Evolutionary conservation across 2,888 invertebrate species (phyloP), one percentile per base, ranked within the genome.

Genomic region (Synanthedon andrenaeformis): DNA sequence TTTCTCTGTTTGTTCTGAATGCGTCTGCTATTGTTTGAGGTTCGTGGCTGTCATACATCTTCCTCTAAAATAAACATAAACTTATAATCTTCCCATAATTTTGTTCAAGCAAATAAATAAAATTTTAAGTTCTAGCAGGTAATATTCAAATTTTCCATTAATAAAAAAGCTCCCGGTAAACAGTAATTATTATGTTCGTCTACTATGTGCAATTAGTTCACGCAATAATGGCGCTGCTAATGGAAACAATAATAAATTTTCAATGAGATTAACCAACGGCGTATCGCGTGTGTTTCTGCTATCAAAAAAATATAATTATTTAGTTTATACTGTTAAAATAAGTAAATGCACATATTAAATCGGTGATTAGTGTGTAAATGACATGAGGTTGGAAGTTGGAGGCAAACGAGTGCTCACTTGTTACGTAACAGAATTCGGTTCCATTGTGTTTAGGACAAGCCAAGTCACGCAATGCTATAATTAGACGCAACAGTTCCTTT

Each of bases 321-420:
- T 62, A 61, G 64, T 67, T 69, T 65, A 70, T 45, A 45, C 45
- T 45, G 45, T 45, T 45, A 6, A 13, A 13, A 12, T 45, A 14
- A 45, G n/a, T 45, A 45, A 45, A 13, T 13, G 45, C 45, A 45
- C 45, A 45, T 12, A 45, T 45, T 13, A 45, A 45, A 13, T 45
- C 45, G 14, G 45, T 45, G 14, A 13, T 51, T 67, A 67, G 68
- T 57, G 66, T 70, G 67, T 69, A 69, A 76, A 75, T 77, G 56
- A 67, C 73, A 70, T 70, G 63, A 67, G 70, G 69, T 70, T 63
- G 61, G 62, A 66, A 62, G 69, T 70, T 63, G 62, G 62, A 66
- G 63, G 64, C 64, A 71, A 71, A 69, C 61, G 3, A 60, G 64
- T 63, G 63, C 23, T 35, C 14, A 45, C 13, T 45, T 45, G 12